phyloP scores from a whole-genome alignment of 2,113 vertebrate species.

The Notarius quadriscutis region DNA sequence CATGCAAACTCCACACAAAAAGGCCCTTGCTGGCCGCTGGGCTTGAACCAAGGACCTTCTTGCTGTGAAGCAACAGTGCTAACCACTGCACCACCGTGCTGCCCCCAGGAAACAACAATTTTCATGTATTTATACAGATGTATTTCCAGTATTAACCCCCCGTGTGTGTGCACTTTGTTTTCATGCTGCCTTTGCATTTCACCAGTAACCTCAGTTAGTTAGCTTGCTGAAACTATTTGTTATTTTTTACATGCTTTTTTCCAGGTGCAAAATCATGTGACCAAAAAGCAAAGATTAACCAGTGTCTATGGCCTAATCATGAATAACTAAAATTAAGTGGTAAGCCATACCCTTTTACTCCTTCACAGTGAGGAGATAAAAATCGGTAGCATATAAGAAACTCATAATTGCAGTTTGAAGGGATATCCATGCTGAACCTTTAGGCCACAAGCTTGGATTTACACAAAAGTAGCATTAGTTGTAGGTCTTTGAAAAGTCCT shows the following conservation, averaged over 20 bases:
- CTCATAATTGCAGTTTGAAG: background rate
- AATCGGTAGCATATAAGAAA: background rate
- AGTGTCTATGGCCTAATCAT: background rate
- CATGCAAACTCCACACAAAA: too few relatives aligned
- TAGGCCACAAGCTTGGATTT: background rate
- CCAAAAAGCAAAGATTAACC: background rate
- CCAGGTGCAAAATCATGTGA: background rate
- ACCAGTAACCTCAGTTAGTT: background rate
- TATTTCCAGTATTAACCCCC: too few relatives aligned
- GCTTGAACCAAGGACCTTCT: too few relatives aligned
- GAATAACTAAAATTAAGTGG: background rate
- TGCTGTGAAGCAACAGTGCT: too few relatives aligned
- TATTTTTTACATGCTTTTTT: background rate
- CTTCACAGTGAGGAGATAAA: background rate
- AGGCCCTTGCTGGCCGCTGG: too few relatives aligned
- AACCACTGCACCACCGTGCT: too few relatives aligned
- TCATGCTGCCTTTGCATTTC: background rate
- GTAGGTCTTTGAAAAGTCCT: background rate
- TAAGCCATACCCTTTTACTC: background rate
- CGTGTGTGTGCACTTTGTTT: background rate
- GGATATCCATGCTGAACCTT: background rate
- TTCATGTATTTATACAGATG: too few relatives aligned
- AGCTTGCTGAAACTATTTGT: background rate
- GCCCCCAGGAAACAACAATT: too few relatives aligned
- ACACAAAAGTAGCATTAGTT: background rate